Evolutionary conservation across 2,113 vertebrate genomes (phyloP).

Genomic region (Hyperoodon ampullatus): DNA sequence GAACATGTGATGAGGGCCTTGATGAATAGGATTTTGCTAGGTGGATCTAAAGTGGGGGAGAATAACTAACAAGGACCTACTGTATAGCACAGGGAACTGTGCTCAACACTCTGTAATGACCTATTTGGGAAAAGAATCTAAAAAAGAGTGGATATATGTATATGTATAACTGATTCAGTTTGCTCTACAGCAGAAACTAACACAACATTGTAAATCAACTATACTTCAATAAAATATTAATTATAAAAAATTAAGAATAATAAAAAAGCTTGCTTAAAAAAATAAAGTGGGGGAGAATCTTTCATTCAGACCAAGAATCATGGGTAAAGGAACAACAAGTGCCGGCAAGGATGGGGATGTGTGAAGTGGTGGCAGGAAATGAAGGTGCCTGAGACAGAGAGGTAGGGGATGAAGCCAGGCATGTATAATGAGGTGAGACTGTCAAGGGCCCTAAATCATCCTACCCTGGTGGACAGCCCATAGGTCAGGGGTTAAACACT

Average conservation of each 20-base stretch:
- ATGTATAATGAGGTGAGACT: neutral
- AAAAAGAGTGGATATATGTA: neutral
- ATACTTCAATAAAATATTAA: neutral
- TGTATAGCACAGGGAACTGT: neutral
- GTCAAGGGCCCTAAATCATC: neutral
- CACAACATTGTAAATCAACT: neutral
- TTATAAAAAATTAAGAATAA: neutral
- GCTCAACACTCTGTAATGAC: neutral
- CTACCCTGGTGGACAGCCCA: neutral
- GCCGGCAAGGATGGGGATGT: neutral
- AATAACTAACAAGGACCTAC: neutral
- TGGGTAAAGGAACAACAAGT: neutral
- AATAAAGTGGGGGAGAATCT: neutral
- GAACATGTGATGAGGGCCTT: neutral
- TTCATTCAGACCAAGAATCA: neutral
- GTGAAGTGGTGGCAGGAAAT: neutral
- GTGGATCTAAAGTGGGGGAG: neutral
- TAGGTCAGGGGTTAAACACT: neutral
- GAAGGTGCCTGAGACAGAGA: neutral
- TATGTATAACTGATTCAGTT: neutral
- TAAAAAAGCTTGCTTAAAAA: neutral
- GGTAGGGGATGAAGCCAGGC: neutral
- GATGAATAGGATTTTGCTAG: neutral
- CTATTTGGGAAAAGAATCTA: neutral
- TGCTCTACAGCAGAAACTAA: neutral